Base-by-base conservation (phyloP, 2,888 invertebrate species). In the Autographa gamma region DNA sequence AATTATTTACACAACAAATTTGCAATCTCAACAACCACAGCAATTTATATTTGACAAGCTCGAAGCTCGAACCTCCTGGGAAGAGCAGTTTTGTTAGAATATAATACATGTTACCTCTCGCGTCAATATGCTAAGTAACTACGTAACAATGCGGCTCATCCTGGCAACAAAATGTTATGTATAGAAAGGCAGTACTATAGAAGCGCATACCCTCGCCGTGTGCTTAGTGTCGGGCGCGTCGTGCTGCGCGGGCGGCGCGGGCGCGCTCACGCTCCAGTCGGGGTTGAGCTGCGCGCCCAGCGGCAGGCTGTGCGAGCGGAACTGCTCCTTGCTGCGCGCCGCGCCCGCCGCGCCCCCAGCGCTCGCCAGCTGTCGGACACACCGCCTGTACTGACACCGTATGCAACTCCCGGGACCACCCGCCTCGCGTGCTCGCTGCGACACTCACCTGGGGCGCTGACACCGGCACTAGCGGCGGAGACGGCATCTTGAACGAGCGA, bases 301-400 rank as follows among this genome's bases (percentile, higher is more conserved):
- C 18, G 97, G 97, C 83, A 97, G 85, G 85, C 97, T 97, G 89
- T 96, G 96, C 74, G 97, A 97, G 56, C 97, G 96, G 86, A 94
- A 96, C 90, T 96, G 96, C 82, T 97, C 97, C 88, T 94, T 93
- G 73, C 69, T 87, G 62, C 78, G 81, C 52, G 68, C 73, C 64
- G 34, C 76, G 60, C 74, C 73, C 59, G 56, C 58, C 69, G 82
- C 61, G 63, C 80, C 54, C 59, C 71, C 73, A 61, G 69, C 80
- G 38, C 71, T 76, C 31, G 83, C 81, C 76, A 84, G 73, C 83
- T 85, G 59, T 48, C 7, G 32, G 13, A 73, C 25, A 66, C 43
- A 60, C 48, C 48, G 48, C 25, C 25, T 25, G 25, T 25, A 25
- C 25, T 25, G 25, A 25, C 25, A 25, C 25, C 25, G 25, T 25